Conservation (phyloP, 1,140 invertebrate genomes). For the Rhopalosiphum padi region DNA sequence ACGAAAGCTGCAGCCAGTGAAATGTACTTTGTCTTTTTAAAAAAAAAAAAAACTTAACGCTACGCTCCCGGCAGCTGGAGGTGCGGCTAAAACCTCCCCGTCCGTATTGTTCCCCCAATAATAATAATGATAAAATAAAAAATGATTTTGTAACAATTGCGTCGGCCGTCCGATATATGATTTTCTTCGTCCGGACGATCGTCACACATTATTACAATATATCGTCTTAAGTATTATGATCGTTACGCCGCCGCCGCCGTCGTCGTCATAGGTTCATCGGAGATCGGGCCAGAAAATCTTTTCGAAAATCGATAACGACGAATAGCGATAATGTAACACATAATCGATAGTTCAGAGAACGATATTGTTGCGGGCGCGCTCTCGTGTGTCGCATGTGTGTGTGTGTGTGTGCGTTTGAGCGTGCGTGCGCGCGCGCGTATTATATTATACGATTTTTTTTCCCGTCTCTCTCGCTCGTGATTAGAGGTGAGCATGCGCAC, state of each 20-base stretch:
- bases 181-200: background rate
- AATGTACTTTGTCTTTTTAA: background rate
- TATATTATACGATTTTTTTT: slow-evolving; percentile 17
- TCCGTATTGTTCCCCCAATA: too few species aligned
- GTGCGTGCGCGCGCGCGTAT: background rate
- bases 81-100: too few species aligned
- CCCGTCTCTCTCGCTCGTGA: background rate
- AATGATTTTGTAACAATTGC: background rate
- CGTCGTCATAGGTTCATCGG: background rate
- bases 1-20: background rate
- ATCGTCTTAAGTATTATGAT: background rate
- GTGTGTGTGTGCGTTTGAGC: background rate
- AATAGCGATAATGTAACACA: background rate
- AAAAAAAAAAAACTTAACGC: background rate
- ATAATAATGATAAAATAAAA: background rate
- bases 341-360: slow-evolving; percentile 6
- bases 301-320: slow-evolving; percentile 28
- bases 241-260: background rate
- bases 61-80: background rate
- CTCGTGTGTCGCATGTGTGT: too few species aligned
- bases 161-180: background rate
- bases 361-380: background rate
- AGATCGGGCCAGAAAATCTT: background rate
- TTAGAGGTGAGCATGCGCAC: slow-evolving; percentile 30
- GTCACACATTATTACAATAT: background rate